Conservation (phyloP, 1,140 invertebrate genomes). For the Rhopalosiphum padi region DNA sequence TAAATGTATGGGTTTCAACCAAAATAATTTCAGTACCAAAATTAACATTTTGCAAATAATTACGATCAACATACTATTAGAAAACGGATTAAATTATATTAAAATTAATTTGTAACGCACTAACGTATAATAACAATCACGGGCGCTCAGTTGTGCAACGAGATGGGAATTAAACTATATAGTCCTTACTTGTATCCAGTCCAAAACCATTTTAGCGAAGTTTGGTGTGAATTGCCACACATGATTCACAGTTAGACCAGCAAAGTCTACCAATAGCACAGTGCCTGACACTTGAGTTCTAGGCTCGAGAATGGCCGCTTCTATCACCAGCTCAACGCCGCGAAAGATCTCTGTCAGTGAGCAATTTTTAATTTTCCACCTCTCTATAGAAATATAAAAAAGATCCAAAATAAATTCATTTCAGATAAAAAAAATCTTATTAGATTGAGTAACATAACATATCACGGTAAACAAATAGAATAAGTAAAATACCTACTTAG, state of each 20-base stretch:
- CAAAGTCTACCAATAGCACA: constrained; percentile 74
- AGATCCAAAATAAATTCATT: not conserved
- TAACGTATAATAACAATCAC: not conserved
- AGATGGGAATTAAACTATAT: not conserved
- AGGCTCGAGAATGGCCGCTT: constrained; percentile 70
- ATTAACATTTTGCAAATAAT: not conserved
- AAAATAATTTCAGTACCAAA: not conserved
- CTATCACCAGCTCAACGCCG: constrained; percentile 68
- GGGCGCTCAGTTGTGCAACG: not conserved
- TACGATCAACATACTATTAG: no score
- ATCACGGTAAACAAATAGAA: no score
- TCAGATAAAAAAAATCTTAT: not conserved
- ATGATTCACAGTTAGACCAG: constrained; percentile 72
- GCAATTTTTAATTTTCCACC: constrained; percentile 73
- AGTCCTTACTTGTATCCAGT: constrained; percentile 71
- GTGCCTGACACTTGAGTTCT: constrained; percentile 70
- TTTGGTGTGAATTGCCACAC: constrained; percentile 75
- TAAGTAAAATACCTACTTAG: no score
- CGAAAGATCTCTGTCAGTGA: constrained; percentile 69
- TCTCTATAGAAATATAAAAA: constrained; percentile 64
- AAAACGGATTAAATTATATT: not conserved
- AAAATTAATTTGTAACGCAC: not conserved
- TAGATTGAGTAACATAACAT: not conserved
- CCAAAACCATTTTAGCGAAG: constrained; percentile 71
- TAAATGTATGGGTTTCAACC: not conserved